Evolutionary conservation across 2,888 invertebrate species (phyloP).

Genomic region (Phytoseiulus persimilis): DNA sequence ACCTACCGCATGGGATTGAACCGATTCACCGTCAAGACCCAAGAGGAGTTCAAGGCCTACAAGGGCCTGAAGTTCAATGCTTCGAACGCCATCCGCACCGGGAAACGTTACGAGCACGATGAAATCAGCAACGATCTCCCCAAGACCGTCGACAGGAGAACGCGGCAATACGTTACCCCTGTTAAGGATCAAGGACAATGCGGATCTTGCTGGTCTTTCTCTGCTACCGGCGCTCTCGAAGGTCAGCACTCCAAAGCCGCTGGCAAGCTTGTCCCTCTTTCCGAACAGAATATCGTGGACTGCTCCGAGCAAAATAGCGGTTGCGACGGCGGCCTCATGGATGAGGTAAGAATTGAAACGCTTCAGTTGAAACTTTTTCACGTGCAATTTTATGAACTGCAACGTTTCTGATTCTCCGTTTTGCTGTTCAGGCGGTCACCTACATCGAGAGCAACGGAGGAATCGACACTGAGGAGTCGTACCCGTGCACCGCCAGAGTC

Average conservation of each 20-base stretch:
- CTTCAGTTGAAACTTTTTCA: no score
- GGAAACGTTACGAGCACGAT: neutral
- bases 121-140: constrained; percentile 53
- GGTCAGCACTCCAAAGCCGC: constrained; percentile 67
- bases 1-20: constrained; percentile 65
- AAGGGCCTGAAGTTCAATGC: constrained; percentile 25
- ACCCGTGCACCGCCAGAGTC: constrained; percentile 68
- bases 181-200: constrained; percentile 83
- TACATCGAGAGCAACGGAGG: constrained; percentile 58
- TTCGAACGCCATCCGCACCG: neutral
- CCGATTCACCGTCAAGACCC: constrained; percentile 69
- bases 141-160: constrained; percentile 70
- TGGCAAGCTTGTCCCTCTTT: constrained; percentile 70
- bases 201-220: constrained; percentile 88
- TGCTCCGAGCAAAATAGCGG: constrained; percentile 79
- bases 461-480: constrained; percentile 75
- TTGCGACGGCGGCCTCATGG: constrained; percentile 76
- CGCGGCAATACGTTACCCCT: constrained; percentile 70
- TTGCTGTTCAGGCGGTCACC: constrained; percentile 50
- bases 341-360: constrained; percentile 51
- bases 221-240: constrained; percentile 60
- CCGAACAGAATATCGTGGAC: constrained; percentile 85
- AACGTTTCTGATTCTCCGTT: neutral
- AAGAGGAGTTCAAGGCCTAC: constrained; percentile 36
- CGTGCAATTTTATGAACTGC: no score